Percentiles rank a stretch among this genome's conserved stretches.
Conservation (phyloP, 2,113 vertebrate species). For the Siniperca knerii region DNA sequence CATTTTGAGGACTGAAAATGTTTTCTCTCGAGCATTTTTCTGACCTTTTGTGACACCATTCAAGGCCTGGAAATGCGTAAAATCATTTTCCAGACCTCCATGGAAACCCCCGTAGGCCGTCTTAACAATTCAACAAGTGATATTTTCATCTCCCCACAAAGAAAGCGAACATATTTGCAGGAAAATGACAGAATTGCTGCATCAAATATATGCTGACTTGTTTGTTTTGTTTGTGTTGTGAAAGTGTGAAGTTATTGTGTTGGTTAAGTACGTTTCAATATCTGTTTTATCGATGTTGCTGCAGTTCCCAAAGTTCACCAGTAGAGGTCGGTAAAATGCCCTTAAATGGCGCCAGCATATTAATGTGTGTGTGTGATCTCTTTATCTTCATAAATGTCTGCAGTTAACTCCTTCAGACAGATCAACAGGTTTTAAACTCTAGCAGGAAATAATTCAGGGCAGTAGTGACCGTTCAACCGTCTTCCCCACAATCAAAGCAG, state of each 20-base stretch:
- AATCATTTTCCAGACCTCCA: neutral
- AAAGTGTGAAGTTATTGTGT: neutral
- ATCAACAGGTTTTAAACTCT: neutral
- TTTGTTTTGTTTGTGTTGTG: neutral
- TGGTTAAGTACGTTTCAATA: neutral
- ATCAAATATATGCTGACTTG: neutral
- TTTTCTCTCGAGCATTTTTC: neutral
- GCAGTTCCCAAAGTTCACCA: conserved; percentile 14
- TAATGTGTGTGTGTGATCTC: neutral
- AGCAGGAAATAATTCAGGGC: neutral
- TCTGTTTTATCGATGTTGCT: neutral
- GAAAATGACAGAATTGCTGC: neutral
- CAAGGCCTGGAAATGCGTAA: neutral
- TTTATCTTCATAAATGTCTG: neutral
- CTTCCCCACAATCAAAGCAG: neutral
- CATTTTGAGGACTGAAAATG: neutral
- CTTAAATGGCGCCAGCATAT: no score
- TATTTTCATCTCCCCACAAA: neutral
- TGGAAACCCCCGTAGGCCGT: neutral
- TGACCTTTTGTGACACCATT: neutral
- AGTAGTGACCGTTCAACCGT: neutral
- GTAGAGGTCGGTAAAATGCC: conserved; percentile 25
- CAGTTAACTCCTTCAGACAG: neutral
- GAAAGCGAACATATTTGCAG: neutral
- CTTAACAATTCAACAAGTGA: neutral